A percentile compares a stretch with the other conserved stretches of the same genome.
Conservation (phyloP, 2,797 vertebrate genomes). For the Peromyscus eremicus region DNA sequence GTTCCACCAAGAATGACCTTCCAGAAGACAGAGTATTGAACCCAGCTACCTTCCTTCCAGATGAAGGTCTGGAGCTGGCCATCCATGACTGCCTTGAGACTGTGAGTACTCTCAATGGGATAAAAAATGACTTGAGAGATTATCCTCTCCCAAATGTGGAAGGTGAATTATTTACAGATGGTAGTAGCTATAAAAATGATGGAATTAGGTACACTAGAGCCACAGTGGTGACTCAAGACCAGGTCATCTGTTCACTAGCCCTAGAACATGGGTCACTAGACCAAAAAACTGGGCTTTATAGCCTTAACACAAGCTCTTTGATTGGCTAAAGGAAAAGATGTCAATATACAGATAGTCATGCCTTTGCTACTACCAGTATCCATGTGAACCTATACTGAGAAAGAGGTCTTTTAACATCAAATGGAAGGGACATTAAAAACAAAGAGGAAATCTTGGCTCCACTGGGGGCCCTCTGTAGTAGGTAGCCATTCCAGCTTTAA, state of each 20-base stretch:
- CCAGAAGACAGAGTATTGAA: background rate
- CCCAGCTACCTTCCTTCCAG: background rate
- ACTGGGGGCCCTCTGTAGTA: too few species aligned
- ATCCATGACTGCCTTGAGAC: background rate
- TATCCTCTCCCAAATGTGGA: background rate
- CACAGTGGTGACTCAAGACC: background rate
- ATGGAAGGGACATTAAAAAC: background rate
- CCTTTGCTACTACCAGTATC: background rate
- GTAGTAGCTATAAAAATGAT: background rate
- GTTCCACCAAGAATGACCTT: background rate
- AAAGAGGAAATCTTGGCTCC: background rate
- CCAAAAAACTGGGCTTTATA: background rate
- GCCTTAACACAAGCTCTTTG: background rate
- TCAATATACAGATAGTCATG: background rate
- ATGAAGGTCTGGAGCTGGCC: too few species aligned
- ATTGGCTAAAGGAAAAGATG: background rate
- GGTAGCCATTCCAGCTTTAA: too few species aligned
- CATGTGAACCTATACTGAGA: background rate
- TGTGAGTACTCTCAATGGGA: background rate
- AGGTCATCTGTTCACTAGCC: too few species aligned
- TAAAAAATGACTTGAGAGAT: background rate
- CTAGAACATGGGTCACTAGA: background rate
- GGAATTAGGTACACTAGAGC: too few species aligned
- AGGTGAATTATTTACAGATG: background rate
- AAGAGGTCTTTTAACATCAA: background rate